Evolutionary conservation across 1,140 invertebrate genomes (phyloP), one percentile per base, ranked within the genome.

Genomic region (Aporrectodea caliginosa): DNA sequence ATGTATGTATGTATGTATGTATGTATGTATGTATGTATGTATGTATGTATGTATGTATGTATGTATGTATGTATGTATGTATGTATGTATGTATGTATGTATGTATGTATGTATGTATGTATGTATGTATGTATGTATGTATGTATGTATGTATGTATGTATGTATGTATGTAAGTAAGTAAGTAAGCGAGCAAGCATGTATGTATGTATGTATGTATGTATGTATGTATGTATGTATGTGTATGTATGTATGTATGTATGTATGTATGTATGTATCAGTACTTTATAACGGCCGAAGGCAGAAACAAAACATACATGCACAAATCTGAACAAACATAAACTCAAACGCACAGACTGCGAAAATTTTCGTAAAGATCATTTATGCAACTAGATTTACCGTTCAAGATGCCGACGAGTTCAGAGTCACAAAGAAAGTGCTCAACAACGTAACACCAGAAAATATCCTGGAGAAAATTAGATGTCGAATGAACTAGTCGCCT

Each of bases 11-110:
- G 58, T 68, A 27, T 68, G 58, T 68, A 27, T 27, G 58, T 68
- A 68, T 27, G 27, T 68, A 14, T 68, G 58, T 68, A 68, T 68
- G 27, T 68, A 27, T 68, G 58, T 27, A 68, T 68, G 27, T 68
- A 27, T 68, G 14, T 68, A 27, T 68, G 27, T 68, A 68, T 27
- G 27, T 16, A 68, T 14, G 27, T 68, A 27, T 68, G 58, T 68
- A 68, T 68, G 58, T 68, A 68, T 68, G 58, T 68, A 27, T 68
- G 58, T 68, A 68, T 68, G 58, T 68, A 68, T 68, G 58, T 68
- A 68, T 68, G 58, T 68, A 68, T 68, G 58, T 68, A 68, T 68
- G 58, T 68, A 68, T 68, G 58, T 68, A 68, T 68, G 58, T 68
- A 68, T 68, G 58, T 68, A 68, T 68, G 58, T 68, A 68, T 68